Base-by-base conservation (phyloP, 2,797 vertebrate species). In the Sebastolobus altivelis region DNA sequence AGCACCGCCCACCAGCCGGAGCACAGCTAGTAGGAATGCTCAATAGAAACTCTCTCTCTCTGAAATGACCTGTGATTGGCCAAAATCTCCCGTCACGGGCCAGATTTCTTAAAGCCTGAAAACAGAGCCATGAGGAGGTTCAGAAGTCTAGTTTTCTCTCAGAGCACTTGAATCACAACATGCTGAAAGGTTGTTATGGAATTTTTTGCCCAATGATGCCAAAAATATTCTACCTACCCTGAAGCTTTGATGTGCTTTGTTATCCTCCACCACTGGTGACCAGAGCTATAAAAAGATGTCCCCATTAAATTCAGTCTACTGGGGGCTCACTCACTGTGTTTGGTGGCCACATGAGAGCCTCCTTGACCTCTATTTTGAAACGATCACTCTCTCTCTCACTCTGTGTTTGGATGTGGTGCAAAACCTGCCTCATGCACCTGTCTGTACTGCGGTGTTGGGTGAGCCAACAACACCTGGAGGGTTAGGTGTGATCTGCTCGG, bases 381-480 rank as follows among this genome's bases (percentile, higher is more conserved):
- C 25, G 25, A 25, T 25, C 25, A 25, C 25, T 25, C 25, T 25
- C 25, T 25, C 25, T 25, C 25, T 25, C 25, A 25, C 25, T 33
- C 49, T n/a, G 20, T 9, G 37, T 52, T n/a, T n/a, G 49, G 49
- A 59, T 60, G 9, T 18, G 52, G 54, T 14, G 58, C 46, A 59
- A 61, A 43, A 54, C 20, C 68, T 31, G 38, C 62, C 59, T 55
- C 46, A 0, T 40, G 22, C 77, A 86, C 71, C 88, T 81, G 65
- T 16, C 88, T 81, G 65, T 16, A n/a, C 67, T 40, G 72, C 78
- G 9, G 75, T 49, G 43, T 1, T 16, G 9, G 1, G 25, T 10
- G 56, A 65, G 35, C 46, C 40, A 29, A 6, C 58, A 73, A 52
- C 87, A 83, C 74, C 80, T 85, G 82, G 59, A 38, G 60, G 14